These are phyloP conservation scores for Motacilla alba DNA, from an alignment of 2,113 vertebrate genomes.

Conservation along the genomic window DNA sequence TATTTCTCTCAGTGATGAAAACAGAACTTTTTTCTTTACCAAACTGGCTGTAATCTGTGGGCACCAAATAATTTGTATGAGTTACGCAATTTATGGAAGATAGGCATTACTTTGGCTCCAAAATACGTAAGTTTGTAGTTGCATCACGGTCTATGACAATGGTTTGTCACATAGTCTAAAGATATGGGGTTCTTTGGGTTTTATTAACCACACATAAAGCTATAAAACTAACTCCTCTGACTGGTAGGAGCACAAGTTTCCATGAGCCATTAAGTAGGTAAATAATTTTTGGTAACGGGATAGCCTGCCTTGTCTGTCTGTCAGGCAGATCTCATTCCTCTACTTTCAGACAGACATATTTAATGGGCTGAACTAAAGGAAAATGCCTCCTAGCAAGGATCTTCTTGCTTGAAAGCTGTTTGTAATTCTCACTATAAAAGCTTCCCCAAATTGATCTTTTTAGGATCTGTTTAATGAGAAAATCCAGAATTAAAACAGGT, in stretches of 20 bases:
- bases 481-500: neutral
- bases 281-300: neutral
- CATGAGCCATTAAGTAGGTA: neutral
- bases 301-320: neutral
- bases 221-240: neutral
- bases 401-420: neutral
- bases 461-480: neutral
- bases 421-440: neutral
- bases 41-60: neutral
- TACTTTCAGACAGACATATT: neutral
- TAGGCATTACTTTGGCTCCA: neutral
- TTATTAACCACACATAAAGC: neutral
- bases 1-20: neutral
- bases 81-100: neutral
- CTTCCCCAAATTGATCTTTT: neutral
- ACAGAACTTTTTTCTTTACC: neutral
- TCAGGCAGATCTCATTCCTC: neutral
- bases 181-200: accelerated
- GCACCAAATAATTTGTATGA: neutral
- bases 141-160: neutral
- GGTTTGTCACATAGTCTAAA: neutral
- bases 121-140: neutral
- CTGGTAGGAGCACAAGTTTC: neutral
- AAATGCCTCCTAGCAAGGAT: neutral
- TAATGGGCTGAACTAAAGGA: neutral